These are phyloP conservation scores for Gobiocypris rarus DNA, from an alignment of 2,113 vertebrate species.

Conservation along the genomic window DNA sequence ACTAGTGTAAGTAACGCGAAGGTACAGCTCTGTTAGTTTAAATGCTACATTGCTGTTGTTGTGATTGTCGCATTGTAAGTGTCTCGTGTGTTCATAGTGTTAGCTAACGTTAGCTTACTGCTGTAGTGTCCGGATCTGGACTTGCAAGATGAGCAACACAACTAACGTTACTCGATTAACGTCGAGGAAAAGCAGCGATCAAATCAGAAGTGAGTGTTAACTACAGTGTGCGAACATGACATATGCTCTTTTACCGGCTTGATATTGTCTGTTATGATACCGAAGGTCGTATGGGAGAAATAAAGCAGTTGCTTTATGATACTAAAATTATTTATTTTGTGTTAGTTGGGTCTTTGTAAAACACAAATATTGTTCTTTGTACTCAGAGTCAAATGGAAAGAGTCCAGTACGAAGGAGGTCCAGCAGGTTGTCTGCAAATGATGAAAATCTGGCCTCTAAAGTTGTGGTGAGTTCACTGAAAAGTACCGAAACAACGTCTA, in stretches of 20 bases:
- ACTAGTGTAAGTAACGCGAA: neutral
- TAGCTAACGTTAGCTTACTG: neutral
- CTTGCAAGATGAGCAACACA: conserved; percentile 46
- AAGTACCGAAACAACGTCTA: no score
- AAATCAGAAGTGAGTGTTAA: conserved; percentile 27
- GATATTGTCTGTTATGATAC: neutral
- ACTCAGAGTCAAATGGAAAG: conserved; percentile 34
- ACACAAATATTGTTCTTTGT: neutral
- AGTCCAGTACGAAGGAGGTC: conserved; percentile 66
- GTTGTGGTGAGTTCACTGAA: conserved; percentile 28
- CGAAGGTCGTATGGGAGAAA: neutral
- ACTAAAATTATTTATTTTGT: neutral
- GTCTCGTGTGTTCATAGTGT: neutral
- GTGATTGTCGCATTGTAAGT: neutral
- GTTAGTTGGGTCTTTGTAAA: neutral
- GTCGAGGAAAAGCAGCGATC: conserved; percentile 16
- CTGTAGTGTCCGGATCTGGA: neutral
- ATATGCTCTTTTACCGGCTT: neutral
- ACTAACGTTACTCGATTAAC: conserved; percentile 23
- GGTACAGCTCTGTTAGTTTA: no score
- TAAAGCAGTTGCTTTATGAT: neutral
- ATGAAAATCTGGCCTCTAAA: conserved; percentile 42
- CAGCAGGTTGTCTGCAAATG: conserved; percentile 63
- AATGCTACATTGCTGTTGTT: neutral
- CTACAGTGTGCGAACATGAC: neutral